Percentiles rank a stretch among this genome's conserved stretches.
These are phyloP conservation scores for Myripristis jacobus DNA, from an alignment of 2,797 vertebrate species.

Conservation along the genomic window DNA sequence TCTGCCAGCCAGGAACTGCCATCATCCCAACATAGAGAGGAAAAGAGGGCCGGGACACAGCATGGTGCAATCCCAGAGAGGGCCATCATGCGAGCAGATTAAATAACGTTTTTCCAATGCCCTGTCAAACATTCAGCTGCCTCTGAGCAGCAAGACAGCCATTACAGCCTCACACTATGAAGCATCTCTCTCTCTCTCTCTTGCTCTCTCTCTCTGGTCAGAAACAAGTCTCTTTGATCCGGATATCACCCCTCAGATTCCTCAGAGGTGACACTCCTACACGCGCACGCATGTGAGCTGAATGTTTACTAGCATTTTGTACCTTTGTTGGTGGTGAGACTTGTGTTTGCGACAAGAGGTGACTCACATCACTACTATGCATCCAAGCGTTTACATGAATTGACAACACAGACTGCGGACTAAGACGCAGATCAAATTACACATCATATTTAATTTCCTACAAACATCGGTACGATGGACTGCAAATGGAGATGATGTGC, in stretches of 20 bases:
- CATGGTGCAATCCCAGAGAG: conserved; percentile 81
- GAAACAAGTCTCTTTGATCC: conserved; percentile 79
- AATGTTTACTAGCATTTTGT: conserved; percentile 68
- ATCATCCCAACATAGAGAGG: conserved; percentile 54
- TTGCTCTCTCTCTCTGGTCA: conserved; percentile 55
- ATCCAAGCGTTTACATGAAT: conserved; percentile 71
- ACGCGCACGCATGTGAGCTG: conserved; percentile 61
- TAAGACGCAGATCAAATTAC: conserved; percentile 72
- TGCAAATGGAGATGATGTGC: conserved; percentile 61
- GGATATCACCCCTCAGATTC: conserved; percentile 73
- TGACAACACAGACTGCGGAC: conserved; percentile 66
- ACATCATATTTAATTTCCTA: conserved; percentile 71
- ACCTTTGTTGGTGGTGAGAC: conserved; percentile 65
- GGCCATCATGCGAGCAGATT: conserved; percentile 87
- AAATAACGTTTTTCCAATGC: conserved; percentile 85
- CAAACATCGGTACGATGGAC: conserved; percentile 48
- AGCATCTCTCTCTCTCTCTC: conserved; percentile 58
- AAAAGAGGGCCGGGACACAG: conserved; percentile 57
- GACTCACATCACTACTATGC: conserved; percentile 68
- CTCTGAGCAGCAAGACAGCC: conserved; percentile 82
- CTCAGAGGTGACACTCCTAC: conserved; percentile 75
- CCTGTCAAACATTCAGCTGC: conserved; percentile 87
- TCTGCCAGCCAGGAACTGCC: conserved; percentile 56
- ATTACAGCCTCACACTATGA: conserved; percentile 73
- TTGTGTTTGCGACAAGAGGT: conserved; percentile 62